Percentiles rank a stretch among this genome's conserved stretches.
These are phyloP conservation scores for Leptopilina drosophilae DNA, from an alignment of 2,888 invertebrate species.

Conservation along the genomic window DNA sequence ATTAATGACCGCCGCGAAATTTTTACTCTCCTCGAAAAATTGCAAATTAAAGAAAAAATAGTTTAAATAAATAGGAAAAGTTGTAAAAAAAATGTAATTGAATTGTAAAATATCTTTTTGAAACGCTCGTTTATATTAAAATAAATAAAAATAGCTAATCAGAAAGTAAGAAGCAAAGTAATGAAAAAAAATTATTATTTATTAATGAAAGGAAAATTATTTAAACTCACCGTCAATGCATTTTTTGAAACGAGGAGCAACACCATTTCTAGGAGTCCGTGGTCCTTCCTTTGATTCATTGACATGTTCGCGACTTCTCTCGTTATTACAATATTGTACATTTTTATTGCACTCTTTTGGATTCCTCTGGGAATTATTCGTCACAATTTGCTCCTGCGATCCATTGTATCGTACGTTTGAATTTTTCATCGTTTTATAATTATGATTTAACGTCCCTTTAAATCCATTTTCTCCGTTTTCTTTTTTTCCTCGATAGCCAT, in stretches of 20 bases:
- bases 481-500: conserved; percentile 46
- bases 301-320: conserved; percentile 45
- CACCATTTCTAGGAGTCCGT: conserved; percentile 52
- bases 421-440: conserved; percentile 47
- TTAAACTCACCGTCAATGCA: conserved; percentile 59
- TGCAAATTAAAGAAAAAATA: too few relatives aligned
- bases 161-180: background rate
- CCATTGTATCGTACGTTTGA: conserved; percentile 39
- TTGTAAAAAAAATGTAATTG: too few relatives aligned
- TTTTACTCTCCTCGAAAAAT: too few relatives aligned
- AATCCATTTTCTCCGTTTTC: conserved; percentile 47
- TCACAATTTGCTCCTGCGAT: conserved; percentile 38
- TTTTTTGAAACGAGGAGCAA: conserved; percentile 65
- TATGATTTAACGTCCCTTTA: conserved; percentile 41
- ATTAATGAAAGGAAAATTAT: too few relatives aligned
- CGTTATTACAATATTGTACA: conserved; percentile 28
- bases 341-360: conserved; percentile 46
- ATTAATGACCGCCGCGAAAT: too few relatives aligned
- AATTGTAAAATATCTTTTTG: too few relatives aligned
- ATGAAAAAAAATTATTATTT: background rate
- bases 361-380: conserved; percentile 48
- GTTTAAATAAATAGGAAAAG: too few relatives aligned
- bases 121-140: background rate
- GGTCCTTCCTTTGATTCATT: conserved; percentile 48
- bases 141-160: background rate